Evolutionary conservation across 2,113 vertebrate species (phyloP).

Genomic region (Neoarius graeffei): DNA sequence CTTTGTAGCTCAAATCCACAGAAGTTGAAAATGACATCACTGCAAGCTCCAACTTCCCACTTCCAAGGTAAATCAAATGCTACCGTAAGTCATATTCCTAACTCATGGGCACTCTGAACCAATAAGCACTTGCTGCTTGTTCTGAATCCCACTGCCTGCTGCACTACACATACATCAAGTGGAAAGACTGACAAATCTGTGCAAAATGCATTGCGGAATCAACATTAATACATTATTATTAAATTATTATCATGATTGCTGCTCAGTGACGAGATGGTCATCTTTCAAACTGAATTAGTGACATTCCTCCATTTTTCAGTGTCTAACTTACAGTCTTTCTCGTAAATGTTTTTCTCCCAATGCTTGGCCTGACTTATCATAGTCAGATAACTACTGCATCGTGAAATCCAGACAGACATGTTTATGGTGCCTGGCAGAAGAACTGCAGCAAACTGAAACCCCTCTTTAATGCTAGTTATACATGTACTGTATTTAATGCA

Average conservation of each 20-base stretch:
- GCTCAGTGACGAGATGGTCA: too few relatives aligned
- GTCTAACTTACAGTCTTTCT: neutral
- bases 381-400: neutral
- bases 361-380: neutral
- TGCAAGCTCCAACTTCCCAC: neutral
- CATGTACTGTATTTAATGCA: conserved; percentile 2
- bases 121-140: neutral
- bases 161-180: neutral
- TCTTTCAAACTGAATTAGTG: neutral
- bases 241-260: too few relatives aligned
- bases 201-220: neutral
- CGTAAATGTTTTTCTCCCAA: too few relatives aligned
- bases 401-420: conserved; percentile 6
- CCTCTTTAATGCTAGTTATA: neutral
- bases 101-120: neutral
- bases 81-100: neutral
- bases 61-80: neutral
- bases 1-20: too few relatives aligned
- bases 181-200: neutral
- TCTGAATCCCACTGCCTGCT: neutral
- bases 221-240: neutral
- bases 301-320: neutral
- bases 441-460: neutral
- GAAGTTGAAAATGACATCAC: neutral
- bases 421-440: conserved; percentile 1